These are phyloP conservation scores for Chironomus riparius DNA, from an alignment of 2,888 invertebrate genomes.

Conservation along the genomic window DNA sequence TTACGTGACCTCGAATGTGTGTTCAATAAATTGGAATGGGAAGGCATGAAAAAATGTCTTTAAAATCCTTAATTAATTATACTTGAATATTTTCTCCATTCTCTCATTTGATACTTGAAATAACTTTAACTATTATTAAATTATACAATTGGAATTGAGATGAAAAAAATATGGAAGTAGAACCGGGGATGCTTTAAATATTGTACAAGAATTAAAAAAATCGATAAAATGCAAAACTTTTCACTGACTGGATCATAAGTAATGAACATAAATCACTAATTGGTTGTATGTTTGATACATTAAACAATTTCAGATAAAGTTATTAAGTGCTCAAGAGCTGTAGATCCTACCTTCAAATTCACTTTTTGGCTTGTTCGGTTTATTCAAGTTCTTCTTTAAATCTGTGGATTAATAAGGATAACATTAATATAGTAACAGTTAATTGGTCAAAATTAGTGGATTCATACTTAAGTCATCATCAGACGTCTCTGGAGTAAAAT, in stretches of 20 bases:
- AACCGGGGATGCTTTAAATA: too few species aligned
- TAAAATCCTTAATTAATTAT: neutral
- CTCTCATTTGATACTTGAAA: too few species aligned
- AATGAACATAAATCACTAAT: too few species aligned
- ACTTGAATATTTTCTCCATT: too few species aligned
- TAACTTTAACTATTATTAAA: neutral
- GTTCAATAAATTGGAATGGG: neutral
- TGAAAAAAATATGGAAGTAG: too few species aligned
- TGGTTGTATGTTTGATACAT: neutral
- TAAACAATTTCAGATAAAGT: neutral
- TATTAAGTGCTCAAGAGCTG: too few species aligned
- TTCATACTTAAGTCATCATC: constrained; percentile 2
- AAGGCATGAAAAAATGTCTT: neutral
- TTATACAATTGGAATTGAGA: too few species aligned
- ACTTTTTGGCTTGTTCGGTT: neutral
- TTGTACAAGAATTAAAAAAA: too few species aligned
- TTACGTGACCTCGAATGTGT: neutral
- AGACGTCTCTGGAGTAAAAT: neutral
- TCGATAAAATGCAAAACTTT: too few species aligned
- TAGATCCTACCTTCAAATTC: constrained; percentile 2
- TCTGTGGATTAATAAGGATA: neutral
- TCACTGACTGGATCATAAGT: too few species aligned
- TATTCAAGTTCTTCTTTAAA: neutral
- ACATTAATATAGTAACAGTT: neutral
- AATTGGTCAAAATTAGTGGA: too few species aligned